phyloP scores from a whole-genome alignment of 2,888 invertebrate genomes.

The Drosophila rubida region DNA sequence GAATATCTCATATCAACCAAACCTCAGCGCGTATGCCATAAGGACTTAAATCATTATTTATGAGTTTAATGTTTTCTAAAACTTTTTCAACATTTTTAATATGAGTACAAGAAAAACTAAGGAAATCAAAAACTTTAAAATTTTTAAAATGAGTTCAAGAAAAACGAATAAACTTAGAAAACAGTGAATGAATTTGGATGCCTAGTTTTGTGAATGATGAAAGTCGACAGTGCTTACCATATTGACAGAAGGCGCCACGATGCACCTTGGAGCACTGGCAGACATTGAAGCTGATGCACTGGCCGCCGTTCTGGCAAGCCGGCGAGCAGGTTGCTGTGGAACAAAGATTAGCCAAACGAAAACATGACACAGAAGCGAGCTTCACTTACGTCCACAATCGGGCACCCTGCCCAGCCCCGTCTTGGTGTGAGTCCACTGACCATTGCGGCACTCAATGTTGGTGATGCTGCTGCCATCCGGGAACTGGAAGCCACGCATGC shows the following conservation, averaged over 20 bases:
- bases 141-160: too few relatives aligned
- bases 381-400: conserved; percentile 88
- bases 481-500: conserved; percentile 89
- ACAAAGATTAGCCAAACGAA: neutral
- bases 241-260: conserved; percentile 84
- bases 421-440: conserved; percentile 89
- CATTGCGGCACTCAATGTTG: conserved; percentile 89
- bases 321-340: conserved; percentile 87
- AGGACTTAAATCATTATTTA: too few relatives aligned
- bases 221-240: too few relatives aligned
- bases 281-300: conserved; percentile 90
- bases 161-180: too few relatives aligned
- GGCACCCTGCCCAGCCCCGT: conserved; percentile 88
- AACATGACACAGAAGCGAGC: rapidly evolving
- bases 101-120: too few relatives aligned
- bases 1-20: too few relatives aligned
- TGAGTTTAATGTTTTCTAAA: too few relatives aligned
- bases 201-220: too few relatives aligned
- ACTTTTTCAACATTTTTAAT: too few relatives aligned
- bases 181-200: too few relatives aligned
- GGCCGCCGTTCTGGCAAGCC: conserved; percentile 92
- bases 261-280: conserved; percentile 92
- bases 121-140: too few relatives aligned
- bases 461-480: conserved; percentile 89
- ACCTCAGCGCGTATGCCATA: too few relatives aligned